These are phyloP conservation scores for Drosophila lowei DNA, from an alignment of 1,140 invertebrate genomes.

Conservation along the genomic window DNA sequence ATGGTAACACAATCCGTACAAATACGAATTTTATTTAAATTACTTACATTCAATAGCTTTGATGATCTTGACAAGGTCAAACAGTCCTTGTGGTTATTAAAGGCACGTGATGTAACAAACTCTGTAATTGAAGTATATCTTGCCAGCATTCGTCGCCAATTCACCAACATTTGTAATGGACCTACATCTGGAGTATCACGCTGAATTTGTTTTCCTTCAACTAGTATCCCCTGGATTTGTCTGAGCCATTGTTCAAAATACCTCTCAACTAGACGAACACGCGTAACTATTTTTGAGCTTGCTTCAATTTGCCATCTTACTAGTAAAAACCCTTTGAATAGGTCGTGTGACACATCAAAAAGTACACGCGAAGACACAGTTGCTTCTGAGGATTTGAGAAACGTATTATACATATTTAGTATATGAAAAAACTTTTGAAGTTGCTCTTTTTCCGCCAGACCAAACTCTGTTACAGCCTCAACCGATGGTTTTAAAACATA, in stretches of 20 bases:
- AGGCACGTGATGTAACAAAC: slow-evolving; percentile 88
- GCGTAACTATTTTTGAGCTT: slow-evolving; percentile 57
- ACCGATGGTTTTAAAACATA: slow-evolving; percentile 84
- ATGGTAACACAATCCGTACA: too few species aligned
- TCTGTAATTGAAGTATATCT: slow-evolving; percentile 92
- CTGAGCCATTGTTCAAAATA: slow-evolving; percentile 67
- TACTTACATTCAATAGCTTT: slow-evolving; percentile 87
- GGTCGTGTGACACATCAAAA: slow-evolving; percentile 62
- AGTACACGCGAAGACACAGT: slow-evolving; percentile 51
- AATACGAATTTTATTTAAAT: neutral
- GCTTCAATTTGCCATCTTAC: slow-evolving; percentile 68
- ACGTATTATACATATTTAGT: slow-evolving; percentile 84
- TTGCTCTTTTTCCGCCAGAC: slow-evolving; percentile 84
- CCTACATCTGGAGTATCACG: slow-evolving; percentile 92
- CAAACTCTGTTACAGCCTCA: slow-evolving; percentile 84
- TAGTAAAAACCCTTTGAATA: slow-evolving; percentile 68
- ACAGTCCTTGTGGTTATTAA: slow-evolving; percentile 87
- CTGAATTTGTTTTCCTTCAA: slow-evolving; percentile 87
- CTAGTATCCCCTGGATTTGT: slow-evolving; percentile 80
- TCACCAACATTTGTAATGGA: slow-evolving; percentile 90
- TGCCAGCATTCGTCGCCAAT: slow-evolving; percentile 91
- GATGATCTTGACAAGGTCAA: slow-evolving; percentile 88
- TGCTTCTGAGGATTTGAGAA: slow-evolving; percentile 68
- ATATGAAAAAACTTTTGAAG: slow-evolving; percentile 85
- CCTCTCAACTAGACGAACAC: slow-evolving; percentile 56